These are phyloP conservation scores for Penelope pileata DNA, from an alignment of 2,113 vertebrate species.

Conservation along the genomic window DNA sequence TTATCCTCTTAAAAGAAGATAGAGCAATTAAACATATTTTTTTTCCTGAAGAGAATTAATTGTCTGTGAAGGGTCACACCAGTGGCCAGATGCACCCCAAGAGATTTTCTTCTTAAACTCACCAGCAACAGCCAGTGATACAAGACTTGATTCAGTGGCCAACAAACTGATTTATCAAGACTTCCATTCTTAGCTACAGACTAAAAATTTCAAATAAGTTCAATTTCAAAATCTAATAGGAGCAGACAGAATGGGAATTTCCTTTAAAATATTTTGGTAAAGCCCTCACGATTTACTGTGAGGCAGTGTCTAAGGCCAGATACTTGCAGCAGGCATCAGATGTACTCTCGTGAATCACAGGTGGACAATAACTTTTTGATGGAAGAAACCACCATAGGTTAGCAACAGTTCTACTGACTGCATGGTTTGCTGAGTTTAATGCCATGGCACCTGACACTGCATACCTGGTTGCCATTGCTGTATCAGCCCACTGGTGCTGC, in stretches of 20 bases:
- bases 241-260: not conserved
- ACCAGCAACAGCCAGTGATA: not conserved
- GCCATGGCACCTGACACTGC: not conserved
- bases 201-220: not conserved
- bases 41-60: conserved; percentile 28
- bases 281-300: not conserved
- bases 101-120: conserved; percentile 21
- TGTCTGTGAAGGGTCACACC: not conserved
- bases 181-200: not conserved
- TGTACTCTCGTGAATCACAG: not conserved
- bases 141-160: not conserved
- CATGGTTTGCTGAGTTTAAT: not conserved
- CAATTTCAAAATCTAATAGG: not conserved
- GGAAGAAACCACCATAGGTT: not conserved
- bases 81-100: not conserved
- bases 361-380: not conserved
- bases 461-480: not conserved
- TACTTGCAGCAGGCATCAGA: not conserved
- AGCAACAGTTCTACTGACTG: not conserved
- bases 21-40: conserved; percentile 39
- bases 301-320: not conserved
- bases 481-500: not conserved
- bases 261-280: not conserved
- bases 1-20: conserved; percentile 64
- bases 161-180: not conserved